Conservation (phyloP, 2,888 invertebrate genomes). For the Temnothorax unifasciatus region DNA sequence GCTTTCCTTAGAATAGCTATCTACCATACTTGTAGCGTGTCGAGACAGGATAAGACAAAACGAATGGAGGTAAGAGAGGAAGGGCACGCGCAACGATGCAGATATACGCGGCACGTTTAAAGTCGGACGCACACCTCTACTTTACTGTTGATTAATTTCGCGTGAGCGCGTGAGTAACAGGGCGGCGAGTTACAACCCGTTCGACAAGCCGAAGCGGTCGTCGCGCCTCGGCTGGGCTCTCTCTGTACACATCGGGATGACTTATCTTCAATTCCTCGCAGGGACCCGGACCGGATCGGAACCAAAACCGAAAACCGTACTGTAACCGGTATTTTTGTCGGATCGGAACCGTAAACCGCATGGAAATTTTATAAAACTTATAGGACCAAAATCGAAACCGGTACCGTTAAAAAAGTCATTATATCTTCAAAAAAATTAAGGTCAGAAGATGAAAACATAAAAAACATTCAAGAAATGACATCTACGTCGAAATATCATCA, state of each 20-base stretch:
- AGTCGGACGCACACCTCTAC: constrained; percentile 61
- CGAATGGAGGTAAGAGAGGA: constrained; percentile 25
- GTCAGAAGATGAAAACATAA: no score
- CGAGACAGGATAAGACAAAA: background rate
- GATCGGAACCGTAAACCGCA: no score
- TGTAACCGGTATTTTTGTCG: no score
- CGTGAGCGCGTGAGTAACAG: constrained; percentile 70
- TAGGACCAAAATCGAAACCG: no score
- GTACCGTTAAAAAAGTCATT: no score
- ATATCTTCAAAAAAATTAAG: no score
- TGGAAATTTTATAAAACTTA: no score
- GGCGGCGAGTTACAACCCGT: constrained; percentile 73
- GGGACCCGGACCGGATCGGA: no score
- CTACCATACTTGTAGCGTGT: background rate
- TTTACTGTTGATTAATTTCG: constrained; percentile 81
- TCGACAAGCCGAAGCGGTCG: constrained; percentile 77
- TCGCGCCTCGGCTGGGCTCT: constrained; percentile 29
- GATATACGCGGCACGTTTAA: constrained; percentile 45
- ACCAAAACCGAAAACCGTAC: no score
- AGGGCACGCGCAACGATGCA: constrained; percentile 47
- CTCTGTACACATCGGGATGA: constrained; percentile 40
- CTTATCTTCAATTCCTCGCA: constrained; percentile 48
- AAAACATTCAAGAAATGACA: no score
- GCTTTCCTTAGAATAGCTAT: constrained; percentile 8
- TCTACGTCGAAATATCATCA: no score